Evolutionary conservation across 1,140 invertebrate genomes (phyloP).

Genomic region (Drosophila prosaltans): DNA sequence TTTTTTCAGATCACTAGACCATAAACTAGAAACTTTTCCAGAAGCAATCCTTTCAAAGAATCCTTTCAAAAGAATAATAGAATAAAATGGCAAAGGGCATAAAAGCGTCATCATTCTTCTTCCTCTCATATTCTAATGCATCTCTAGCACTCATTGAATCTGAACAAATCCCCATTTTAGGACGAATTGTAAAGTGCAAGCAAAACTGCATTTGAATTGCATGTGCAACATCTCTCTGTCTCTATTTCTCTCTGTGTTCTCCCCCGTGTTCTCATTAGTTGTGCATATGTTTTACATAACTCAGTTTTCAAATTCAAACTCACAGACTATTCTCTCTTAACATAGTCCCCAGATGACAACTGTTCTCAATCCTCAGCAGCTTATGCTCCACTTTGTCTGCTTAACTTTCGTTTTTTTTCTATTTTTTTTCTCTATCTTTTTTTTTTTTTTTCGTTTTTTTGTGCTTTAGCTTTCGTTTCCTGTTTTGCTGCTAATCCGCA

Average conservation of each 20-base stretch:
- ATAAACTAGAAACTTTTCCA: no score
- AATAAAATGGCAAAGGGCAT: background rate
- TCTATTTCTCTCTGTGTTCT: background rate
- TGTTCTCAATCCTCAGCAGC: constrained; percentile 51
- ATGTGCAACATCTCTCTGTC: constrained; percentile 14
- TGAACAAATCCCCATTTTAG: constrained; percentile 37
- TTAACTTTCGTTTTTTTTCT: constrained; percentile 45
- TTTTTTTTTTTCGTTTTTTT: background rate
- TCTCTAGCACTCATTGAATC: constrained; percentile 42
- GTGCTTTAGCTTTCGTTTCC: constrained; percentile 21
- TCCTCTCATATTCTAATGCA: constrained; percentile 16
- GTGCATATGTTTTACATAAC: constrained; percentile 56
- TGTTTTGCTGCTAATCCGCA: constrained; percentile 43
- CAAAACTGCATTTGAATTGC: constrained; percentile 58
- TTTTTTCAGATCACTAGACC: no score
- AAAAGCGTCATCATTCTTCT: constrained; percentile 31
- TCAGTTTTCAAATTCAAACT: constrained; percentile 28
- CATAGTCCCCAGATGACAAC: constrained; percentile 39
- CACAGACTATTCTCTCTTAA: constrained; percentile 12
- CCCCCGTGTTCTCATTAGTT: constrained; percentile 46
- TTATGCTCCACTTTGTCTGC: constrained; percentile 57
- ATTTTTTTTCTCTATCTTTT: no score
- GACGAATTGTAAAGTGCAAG: constrained; percentile 42
- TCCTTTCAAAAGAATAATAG: no score
- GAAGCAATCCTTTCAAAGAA: no score